Base-by-base conservation (phyloP, 2,888 invertebrate species). In the Phyllotreta cruciferae region DNA sequence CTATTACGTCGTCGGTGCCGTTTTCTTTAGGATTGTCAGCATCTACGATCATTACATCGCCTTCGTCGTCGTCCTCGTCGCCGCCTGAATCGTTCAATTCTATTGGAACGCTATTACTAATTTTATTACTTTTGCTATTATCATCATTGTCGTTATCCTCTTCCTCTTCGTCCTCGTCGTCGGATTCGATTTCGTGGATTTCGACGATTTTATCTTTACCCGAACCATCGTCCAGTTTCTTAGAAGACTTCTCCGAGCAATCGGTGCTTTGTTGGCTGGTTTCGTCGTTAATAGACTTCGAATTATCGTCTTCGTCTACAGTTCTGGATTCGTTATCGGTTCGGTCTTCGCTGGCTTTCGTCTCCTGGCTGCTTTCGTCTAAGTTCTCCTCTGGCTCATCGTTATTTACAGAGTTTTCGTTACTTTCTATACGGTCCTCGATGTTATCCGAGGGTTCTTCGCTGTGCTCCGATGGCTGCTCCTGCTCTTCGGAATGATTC, bases 31-130 rank as follows among this genome's bases (percentile, higher is more conserved):
- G 74, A 13, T 8, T 39, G 9, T 54, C 54, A 0, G 11, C 39
- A 52, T 79, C 79, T 7, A 81, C 75, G 24, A 81, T 75, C 73
- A 79, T 77, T 4, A 81, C 80, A 70, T 78, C 78, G 53, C 74
- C 75, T 64, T 76, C 72, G 11, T 66, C 72, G 11, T 66, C 66
- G 47, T 66, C 71, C 45, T 65, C 70, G 47, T 68, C 71, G 41
- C 67, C 70, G 49, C 76, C 78, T 5, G 79, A 77, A 72, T 81
- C 80, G 66, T 79, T 78, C 55, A 79, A 60, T 66, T 78, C 78
- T 42, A 77, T 77, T 10, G 76, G 71, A 67, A 76, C 77, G 34
- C 67, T 58, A 44, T 64, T 69, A 53, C 63, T 69, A 42, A 36
- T 55, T 52, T 69, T 68, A 37, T 60, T 64, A 50, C 64, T 38